These are phyloP conservation scores for Bolinopsis microptera DNA, from an alignment of 37 sponge, comb jelly and placozoan genomes.

Conservation along the genomic window DNA sequence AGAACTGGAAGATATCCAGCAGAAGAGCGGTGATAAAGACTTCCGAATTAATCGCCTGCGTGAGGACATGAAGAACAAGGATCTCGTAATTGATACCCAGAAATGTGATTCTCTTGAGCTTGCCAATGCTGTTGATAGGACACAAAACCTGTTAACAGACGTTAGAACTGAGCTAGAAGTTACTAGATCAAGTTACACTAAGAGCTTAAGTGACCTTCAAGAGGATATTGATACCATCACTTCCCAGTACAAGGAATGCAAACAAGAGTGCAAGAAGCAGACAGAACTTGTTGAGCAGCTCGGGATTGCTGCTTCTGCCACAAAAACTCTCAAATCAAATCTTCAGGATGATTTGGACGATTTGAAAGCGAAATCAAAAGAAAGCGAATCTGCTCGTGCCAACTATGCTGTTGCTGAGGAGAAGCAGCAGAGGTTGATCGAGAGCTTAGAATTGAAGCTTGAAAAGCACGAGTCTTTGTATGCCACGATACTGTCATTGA, in stretches of 20 bases:
- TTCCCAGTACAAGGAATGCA: neutral
- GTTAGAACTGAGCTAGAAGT: neutral
- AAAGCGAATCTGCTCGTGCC: neutral
- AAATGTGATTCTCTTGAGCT: slow-evolving; percentile 29
- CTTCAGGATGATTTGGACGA: neutral
- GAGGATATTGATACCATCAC: neutral
- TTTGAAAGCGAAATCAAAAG: neutral
- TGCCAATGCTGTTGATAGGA: neutral
- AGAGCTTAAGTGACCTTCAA: neutral
- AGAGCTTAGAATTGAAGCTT: neutral
- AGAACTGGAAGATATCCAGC: neutral
- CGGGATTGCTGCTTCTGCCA: slow-evolving; percentile 40
- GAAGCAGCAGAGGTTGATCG: neutral
- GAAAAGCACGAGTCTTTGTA: neutral
- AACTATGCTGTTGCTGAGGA: neutral
- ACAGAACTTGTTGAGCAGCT: slow-evolving; percentile 50
- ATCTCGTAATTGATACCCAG: slow-evolving; percentile 43
- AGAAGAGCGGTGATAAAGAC: slow-evolving; percentile 41
- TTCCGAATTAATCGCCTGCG: slow-evolving; percentile 29
- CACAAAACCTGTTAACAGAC: neutral
- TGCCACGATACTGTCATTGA: neutral
- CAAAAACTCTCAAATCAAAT: neutral
- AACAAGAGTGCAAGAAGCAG: neutral
- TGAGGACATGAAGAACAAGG: slow-evolving; percentile 58
- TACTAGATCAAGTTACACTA: neutral